These are phyloP conservation scores for Sylvilagus floridanus DNA, from an alignment of 2,797 vertebrate species.

Conservation along the genomic window DNA sequence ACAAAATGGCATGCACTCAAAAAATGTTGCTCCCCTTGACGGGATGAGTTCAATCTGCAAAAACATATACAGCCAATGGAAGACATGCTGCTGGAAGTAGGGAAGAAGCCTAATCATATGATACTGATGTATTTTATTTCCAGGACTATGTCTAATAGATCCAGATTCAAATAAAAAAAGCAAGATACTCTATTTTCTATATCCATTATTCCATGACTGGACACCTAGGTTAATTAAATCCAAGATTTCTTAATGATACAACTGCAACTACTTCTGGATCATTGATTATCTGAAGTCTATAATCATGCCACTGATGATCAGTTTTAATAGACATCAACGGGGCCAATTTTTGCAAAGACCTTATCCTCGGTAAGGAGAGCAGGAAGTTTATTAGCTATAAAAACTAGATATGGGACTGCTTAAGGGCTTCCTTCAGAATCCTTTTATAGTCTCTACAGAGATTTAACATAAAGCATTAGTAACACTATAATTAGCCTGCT, in stretches of 20 bases:
- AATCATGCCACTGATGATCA: slow-evolving; percentile 5
- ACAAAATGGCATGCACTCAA: neutral
- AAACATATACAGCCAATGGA: neutral
- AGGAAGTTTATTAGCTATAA: slow-evolving; percentile 1
- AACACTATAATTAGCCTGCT: neutral
- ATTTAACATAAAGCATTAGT: slow-evolving; percentile 32
- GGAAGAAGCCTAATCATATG: slow-evolving; percentile 12
- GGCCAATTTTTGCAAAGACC: neutral
- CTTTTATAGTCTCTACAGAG: slow-evolving; percentile 9
- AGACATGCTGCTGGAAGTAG: neutral
- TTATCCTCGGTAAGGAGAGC: neutral
- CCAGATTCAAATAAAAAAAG: slow-evolving; percentile 15
- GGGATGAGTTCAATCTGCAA: neutral
- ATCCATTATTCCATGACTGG: no score
- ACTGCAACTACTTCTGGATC: neutral
- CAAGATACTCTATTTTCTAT: no score
- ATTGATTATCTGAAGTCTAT: neutral
- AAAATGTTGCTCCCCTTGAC: neutral
- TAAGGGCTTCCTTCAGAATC: neutral
- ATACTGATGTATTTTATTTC: slow-evolving; percentile 36
- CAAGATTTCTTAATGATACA: slow-evolving; percentile 17
- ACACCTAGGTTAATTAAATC: no score
- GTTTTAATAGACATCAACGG: neutral
- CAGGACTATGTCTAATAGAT: neutral
- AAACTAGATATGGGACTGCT: neutral